These are phyloP conservation scores for Hycleus phaleratus DNA, from an alignment of 1,140 invertebrate species.

Conservation along the genomic window DNA sequence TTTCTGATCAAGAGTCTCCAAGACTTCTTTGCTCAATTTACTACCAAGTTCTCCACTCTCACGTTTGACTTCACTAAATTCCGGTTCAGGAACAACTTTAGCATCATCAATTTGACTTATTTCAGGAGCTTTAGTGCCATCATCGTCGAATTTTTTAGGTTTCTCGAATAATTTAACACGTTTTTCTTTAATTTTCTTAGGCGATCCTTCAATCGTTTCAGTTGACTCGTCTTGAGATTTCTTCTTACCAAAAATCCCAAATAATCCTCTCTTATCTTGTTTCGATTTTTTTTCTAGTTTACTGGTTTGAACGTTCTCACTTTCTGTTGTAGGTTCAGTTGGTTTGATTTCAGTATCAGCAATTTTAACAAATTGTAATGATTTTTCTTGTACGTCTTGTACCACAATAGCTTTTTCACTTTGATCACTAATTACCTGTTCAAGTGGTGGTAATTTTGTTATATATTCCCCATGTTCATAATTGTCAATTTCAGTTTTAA, in stretches of 20 bases:
- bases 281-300: not conserved
- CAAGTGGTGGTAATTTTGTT: too few relatives aligned
- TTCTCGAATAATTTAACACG: conserved; percentile 6
- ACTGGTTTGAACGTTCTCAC: not conserved
- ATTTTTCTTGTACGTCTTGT: too few relatives aligned
- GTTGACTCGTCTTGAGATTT: conserved; percentile 6
- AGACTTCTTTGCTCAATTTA: conserved; percentile 6
- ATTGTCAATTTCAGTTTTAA: conserved; percentile 25
- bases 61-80: not conserved
- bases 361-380: too few relatives aligned
- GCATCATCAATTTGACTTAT: not conserved
- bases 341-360: too few relatives aligned
- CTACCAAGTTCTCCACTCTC: not conserved
- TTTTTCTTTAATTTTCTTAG: conserved; percentile 13
- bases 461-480: conserved; percentile 21
- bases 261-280: conserved; percentile 21
- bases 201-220: conserved; percentile 13
- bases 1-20: conserved; percentile 7
- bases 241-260: conserved; percentile 26
- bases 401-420: too few relatives aligned
- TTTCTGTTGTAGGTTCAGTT: not conserved
- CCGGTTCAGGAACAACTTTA: conserved; percentile 1
- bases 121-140: not conserved
- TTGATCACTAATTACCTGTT: too few relatives aligned
- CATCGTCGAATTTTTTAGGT: conserved; percentile 17